Evolutionary conservation across 2,888 invertebrate species (phyloP).

Genomic region (Pegoplata infirma): DNA sequence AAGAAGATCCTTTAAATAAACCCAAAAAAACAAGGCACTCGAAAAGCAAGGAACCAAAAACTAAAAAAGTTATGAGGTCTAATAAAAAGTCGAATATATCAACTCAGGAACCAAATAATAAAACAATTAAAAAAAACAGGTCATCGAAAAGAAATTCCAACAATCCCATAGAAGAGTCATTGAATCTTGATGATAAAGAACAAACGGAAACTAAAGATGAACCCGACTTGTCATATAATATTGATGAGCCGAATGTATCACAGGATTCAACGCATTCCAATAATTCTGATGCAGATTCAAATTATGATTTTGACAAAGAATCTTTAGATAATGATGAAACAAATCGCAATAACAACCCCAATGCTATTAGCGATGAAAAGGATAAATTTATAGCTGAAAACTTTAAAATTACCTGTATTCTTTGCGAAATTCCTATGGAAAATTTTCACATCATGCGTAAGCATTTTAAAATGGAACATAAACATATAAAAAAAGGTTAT

Average conservation of each 20-base stretch:
- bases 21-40: neutral
- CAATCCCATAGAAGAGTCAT: neutral
- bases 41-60: neutral
- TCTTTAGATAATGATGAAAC: neutral
- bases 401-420: conserved; percentile 37
- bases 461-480: conserved; percentile 30
- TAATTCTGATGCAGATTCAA: neutral
- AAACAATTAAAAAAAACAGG: no score
- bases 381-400: conserved; percentile 49
- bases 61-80: neutral
- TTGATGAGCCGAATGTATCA: neutral
- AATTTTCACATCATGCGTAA: conserved; percentile 38
- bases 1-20: conserved; percentile 17
- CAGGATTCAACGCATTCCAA: neutral
- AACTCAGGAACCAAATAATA: no score
- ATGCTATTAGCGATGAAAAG: neutral
- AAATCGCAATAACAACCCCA: neutral
- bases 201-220: neutral
- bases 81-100: neutral
- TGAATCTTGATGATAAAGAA: neutral
- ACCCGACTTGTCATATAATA: neutral
- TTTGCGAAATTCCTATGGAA: conserved; percentile 33
- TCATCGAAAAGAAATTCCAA: no score
- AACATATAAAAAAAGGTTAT: conserved; percentile 70
- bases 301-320: neutral